Percentiles rank a stretch among this genome's conserved stretches.
Conservation (phyloP, 1,140 invertebrate genomes). For the Thaumatotibia leucotreta region DNA sequence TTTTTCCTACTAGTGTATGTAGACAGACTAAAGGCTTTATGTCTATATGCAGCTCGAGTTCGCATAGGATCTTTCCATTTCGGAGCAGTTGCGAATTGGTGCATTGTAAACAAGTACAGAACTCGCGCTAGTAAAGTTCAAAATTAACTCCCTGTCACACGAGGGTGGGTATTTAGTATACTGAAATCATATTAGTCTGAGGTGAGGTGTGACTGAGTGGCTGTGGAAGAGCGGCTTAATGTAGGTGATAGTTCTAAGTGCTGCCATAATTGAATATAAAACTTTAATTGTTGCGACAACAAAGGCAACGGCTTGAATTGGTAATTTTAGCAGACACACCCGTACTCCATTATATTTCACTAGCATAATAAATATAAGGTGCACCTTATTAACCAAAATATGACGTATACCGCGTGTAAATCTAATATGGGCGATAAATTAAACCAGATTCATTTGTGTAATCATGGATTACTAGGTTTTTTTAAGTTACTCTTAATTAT, state of each 20-base stretch:
- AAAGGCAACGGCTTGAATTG: not conserved
- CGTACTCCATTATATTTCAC: too few relatives aligned
- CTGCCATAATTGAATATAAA: not conserved
- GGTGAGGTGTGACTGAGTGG: not conserved
- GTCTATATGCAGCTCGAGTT: too few relatives aligned
- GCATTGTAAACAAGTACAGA: conserved; percentile 2
- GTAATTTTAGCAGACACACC: not conserved
- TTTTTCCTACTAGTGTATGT: too few relatives aligned
- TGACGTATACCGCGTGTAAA: too few relatives aligned
- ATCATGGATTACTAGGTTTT: too few relatives aligned
- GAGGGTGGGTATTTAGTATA: not conserved
- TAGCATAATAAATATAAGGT: too few relatives aligned
- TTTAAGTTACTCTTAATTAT: too few relatives aligned
- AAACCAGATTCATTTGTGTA: too few relatives aligned
- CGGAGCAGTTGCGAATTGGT: not conserved
- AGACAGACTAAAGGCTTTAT: too few relatives aligned
- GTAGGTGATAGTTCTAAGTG: not conserved
- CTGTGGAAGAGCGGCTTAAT: not conserved
- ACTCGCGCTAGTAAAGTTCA: not conserved
- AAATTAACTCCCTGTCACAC: not conserved
- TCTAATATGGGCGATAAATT: too few relatives aligned
- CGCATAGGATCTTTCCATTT: too few relatives aligned
- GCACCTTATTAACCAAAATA: too few relatives aligned
- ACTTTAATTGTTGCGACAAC: not conserved
- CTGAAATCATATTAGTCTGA: conserved; percentile 1